These are phyloP conservation scores for Achatina immaculata DNA, from an alignment of 1,140 invertebrate species.

Conservation along the genomic window DNA sequence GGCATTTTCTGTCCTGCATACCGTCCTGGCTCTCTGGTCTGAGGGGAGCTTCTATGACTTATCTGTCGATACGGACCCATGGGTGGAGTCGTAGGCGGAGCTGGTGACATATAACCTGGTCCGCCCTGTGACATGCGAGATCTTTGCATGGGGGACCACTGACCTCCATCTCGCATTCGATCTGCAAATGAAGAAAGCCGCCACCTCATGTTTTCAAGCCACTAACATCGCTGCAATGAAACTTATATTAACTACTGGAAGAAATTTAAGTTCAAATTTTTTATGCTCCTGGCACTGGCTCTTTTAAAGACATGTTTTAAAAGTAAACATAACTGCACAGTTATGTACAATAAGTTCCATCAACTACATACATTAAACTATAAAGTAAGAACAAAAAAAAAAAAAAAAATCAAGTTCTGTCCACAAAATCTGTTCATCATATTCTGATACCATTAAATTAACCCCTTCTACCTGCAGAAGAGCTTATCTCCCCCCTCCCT, in stretches of 20 bases:
- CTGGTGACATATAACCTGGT: conserved; percentile 46
- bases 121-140: conserved; percentile 27
- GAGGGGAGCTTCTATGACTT: conserved; percentile 42
- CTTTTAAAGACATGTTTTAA: conserved; percentile 1
- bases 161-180: conserved; percentile 43
- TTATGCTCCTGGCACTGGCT: not conserved
- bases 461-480: too few relatives aligned
- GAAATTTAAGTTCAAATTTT: not conserved
- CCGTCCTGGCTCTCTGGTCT: conserved; percentile 31
- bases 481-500: too few relatives aligned
- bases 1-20: conserved; percentile 8
- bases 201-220: not conserved
- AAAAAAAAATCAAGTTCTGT: too few relatives aligned
- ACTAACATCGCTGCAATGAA: not conserved
- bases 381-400: too few relatives aligned
- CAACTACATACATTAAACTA: too few relatives aligned
- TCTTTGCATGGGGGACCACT: conserved; percentile 50
- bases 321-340: too few relatives aligned
- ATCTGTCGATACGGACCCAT: conserved; percentile 45
- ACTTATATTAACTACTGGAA: not conserved
- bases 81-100: conserved; percentile 45
- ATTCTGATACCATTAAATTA: too few relatives aligned
- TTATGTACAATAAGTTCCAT: too few relatives aligned
- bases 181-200: conserved; percentile 37
- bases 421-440: too few relatives aligned